Percentiles rank a stretch among this genome's conserved stretches.
Conservation (phyloP, 2,113 vertebrate genomes). For the Ailurus styani region DNA sequence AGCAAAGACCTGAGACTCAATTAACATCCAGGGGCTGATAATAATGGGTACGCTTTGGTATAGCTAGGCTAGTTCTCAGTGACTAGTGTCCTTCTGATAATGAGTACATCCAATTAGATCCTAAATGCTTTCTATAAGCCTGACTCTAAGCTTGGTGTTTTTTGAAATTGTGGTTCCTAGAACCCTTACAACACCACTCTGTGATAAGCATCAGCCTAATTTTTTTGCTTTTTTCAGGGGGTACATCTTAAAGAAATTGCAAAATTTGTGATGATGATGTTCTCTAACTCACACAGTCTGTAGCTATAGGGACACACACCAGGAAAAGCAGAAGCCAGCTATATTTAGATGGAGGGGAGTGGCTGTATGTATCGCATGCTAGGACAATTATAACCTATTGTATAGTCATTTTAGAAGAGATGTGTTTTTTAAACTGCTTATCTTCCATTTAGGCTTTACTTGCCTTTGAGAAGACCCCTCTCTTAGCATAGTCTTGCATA, state of each 20-base stretch:
- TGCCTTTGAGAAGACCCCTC: slow-evolving; percentile 45
- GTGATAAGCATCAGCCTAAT: background rate
- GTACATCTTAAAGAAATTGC: background rate
- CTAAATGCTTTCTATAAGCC: background rate
- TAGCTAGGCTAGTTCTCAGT: background rate
- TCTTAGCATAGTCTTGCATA: slow-evolving; percentile 28
- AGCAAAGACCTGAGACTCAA: background rate
- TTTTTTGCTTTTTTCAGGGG: background rate
- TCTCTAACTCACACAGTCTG: background rate
- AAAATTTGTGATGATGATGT: background rate
- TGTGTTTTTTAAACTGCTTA: slow-evolving; percentile 46
- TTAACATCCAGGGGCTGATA: background rate
- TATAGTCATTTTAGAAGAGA: background rate
- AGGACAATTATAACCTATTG: slow-evolving; percentile 53
- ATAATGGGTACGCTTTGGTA: background rate
- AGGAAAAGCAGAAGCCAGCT: background rate
- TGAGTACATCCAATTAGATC: background rate
- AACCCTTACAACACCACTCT: background rate
- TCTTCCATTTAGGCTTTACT: slow-evolving; percentile 61
- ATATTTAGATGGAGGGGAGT: slow-evolving; percentile 35
- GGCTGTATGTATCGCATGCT: background rate
- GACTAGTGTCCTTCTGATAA: background rate
- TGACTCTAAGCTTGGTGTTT: background rate
- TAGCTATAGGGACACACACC: background rate
- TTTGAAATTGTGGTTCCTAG: background rate